Percentiles rank a stretch among this genome's conserved stretches.
These are phyloP conservation scores for Scaptomyza reducta DNA, from an alignment of 2,888 invertebrate genomes.

Conservation along the genomic window DNA sequence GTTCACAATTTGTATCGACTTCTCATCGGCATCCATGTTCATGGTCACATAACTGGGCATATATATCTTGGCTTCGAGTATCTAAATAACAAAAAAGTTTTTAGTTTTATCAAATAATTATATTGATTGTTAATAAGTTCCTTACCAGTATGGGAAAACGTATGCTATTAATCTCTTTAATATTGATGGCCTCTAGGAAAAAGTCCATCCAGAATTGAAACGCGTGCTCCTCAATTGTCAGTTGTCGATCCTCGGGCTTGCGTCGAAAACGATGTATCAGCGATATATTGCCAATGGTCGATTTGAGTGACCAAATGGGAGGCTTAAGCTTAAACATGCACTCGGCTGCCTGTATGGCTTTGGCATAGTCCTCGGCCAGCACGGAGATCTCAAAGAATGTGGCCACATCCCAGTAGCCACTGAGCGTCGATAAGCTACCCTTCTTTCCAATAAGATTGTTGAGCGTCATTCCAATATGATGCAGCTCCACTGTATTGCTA, in stretches of 20 bases:
- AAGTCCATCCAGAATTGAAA: slow-evolving; percentile 99
- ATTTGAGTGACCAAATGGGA: slow-evolving; percentile 97
- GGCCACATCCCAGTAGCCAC: slow-evolving; percentile 99
- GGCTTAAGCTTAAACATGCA: slow-evolving; percentile 96
- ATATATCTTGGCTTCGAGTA: slow-evolving; percentile 95
- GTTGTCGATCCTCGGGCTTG: slow-evolving; percentile 89
- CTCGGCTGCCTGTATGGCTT: slow-evolving; percentile 98
- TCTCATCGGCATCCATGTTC: slow-evolving; percentile 96
- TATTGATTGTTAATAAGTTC: not conserved
- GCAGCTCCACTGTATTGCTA: slow-evolving; percentile 94
- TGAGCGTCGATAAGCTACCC: slow-evolving; percentile 95
- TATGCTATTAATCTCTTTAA: slow-evolving; percentile 91
- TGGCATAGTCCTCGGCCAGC: slow-evolving; percentile 97
- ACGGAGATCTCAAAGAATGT: slow-evolving; percentile 99
- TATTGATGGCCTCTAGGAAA: slow-evolving; percentile 96
- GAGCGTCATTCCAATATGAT: slow-evolving; percentile 96
- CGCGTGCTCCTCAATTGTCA: slow-evolving; percentile 92
- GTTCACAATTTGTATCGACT: slow-evolving; percentile 95
- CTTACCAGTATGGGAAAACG: slow-evolving; percentile 89
- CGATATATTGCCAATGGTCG: slow-evolving; percentile 97
- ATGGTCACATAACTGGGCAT: slow-evolving; percentile 98
- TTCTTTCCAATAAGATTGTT: slow-evolving; percentile 99
- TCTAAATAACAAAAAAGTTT: slow-evolving; percentile 83
- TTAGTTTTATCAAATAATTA: not conserved
- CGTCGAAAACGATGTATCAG: slow-evolving; percentile 96